phyloP scores from a whole-genome alignment of 2,113 vertebrate genomes.

The Saguinus imperator region DNA sequence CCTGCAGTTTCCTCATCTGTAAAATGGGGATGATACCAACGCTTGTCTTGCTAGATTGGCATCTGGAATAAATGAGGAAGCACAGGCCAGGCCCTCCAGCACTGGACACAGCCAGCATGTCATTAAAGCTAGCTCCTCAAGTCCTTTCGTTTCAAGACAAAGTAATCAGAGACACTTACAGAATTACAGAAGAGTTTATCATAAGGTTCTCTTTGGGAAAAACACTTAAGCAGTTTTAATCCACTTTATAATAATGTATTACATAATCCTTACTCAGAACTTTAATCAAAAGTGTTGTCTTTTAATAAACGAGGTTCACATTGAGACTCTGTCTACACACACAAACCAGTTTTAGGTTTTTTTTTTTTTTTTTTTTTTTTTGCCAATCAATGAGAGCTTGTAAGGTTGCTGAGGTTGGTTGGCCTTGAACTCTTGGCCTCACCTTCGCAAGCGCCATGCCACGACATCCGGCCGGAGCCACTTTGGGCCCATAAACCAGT shows the following conservation, averaged over 20 bases:
- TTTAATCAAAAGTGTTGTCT: not conserved
- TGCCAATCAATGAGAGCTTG: no score
- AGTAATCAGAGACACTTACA: not conserved
- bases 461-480: no score
- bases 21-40: fast-evolving
- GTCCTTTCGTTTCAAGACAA: not conserved
- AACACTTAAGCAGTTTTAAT: not conserved
- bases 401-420: no score
- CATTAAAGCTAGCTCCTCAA: fast-evolving
- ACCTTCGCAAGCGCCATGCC: no score
- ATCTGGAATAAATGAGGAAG: fast-evolving
- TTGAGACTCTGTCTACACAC: no score
- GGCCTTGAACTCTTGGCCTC: no score
- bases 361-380: no score
- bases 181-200: not conserved
- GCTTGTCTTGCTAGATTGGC: fast-evolving
- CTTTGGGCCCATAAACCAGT: no score
- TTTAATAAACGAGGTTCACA: not conserved
- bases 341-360: not conserved
- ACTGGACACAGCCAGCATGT: fast-evolving
- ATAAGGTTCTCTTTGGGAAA: not conserved
- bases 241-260: not conserved
- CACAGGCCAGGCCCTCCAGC: not conserved
- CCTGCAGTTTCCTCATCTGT: fast-evolving
- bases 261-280: not conserved